These are phyloP conservation scores for Hylaea fasciaria DNA, from an alignment of 2,888 invertebrate genomes.

Conservation along the genomic window DNA sequence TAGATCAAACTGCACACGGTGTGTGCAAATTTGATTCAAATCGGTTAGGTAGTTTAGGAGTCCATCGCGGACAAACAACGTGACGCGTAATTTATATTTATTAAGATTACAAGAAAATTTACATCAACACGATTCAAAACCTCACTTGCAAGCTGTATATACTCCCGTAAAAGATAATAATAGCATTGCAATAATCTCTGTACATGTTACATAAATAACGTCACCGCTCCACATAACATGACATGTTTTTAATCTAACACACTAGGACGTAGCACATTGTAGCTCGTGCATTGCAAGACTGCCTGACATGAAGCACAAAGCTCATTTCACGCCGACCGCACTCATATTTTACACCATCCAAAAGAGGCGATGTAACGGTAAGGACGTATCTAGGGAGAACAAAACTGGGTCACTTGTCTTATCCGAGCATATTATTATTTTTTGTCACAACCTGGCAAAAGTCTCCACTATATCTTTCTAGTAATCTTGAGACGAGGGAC, in stretches of 20 bases:
- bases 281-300: constrained; percentile 53
- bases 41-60: too few relatives aligned
- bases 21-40: too few relatives aligned
- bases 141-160: too few relatives aligned
- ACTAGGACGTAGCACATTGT: constrained; percentile 43
- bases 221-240: constrained; percentile 1
- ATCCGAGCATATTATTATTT: too few relatives aligned
- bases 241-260: constrained; percentile 18
- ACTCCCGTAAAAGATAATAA: neutral
- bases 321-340: constrained; percentile 78
- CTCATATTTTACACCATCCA: constrained; percentile 75
- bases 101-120: too few relatives aligned
- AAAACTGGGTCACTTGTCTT: neutral
- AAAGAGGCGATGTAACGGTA: constrained; percentile 47
- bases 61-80: too few relatives aligned
- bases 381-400: constrained; percentile 11
- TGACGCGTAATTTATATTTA: too few relatives aligned
- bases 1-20: too few relatives aligned
- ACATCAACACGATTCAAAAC: too few relatives aligned
- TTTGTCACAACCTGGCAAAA: too few relatives aligned
- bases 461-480: too few relatives aligned
- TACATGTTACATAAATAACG: neutral
- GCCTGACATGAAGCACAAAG: constrained; percentile 62
- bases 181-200: neutral
- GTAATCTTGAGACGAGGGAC: too few relatives aligned